Evolutionary conservation across 2,797 vertebrate species (phyloP).

Genomic region (Aphelocoma californica): DNA sequence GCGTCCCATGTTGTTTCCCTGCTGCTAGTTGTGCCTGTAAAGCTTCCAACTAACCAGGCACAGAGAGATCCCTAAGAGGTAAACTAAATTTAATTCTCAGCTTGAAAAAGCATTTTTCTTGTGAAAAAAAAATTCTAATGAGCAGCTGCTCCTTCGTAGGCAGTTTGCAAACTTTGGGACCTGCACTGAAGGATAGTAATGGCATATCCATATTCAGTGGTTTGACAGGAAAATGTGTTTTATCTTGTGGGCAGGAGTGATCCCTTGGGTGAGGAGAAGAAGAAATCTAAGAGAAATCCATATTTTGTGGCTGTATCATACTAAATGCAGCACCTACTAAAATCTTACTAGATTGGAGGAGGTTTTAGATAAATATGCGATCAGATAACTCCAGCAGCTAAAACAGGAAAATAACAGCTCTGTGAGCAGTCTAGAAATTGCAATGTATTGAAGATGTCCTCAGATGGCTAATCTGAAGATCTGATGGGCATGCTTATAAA

Average conservation of each 20-base stretch:
- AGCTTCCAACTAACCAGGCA: neutral
- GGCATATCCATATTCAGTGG: neutral
- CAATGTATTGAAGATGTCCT: neutral
- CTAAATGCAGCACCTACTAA: neutral
- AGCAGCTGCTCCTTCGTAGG: neutral
- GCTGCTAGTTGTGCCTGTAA: neutral
- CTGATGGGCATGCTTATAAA: neutral
- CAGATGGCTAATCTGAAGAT: neutral
- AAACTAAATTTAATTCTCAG: neutral
- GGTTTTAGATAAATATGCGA: neutral
- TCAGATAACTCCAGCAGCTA: neutral
- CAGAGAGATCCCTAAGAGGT: neutral
- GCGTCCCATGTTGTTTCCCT: neutral
- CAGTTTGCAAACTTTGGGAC: neutral
- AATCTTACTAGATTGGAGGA: neutral
- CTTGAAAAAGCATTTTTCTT: neutral
- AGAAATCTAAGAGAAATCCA: neutral
- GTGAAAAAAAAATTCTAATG: neutral
- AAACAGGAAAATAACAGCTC: neutral
- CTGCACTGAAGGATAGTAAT: neutral
- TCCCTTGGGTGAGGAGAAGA: neutral
- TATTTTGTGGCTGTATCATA: neutral
- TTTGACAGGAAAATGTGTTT: slow-evolving; percentile 2
- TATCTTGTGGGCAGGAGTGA: neutral
- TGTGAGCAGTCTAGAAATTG: neutral